Evolutionary conservation across 2,113 vertebrate genomes (phyloP).

Genomic region (Mus musculus): GRCm39 chr9:27217501-27218000

Average conservation of each 20-base stretch:
- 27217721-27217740: not conserved
- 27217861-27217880: not conserved
- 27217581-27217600: not conserved
- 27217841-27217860: not conserved
- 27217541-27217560: not conserved
- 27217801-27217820: not conserved
- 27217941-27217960: not conserved
- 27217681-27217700: constrained; percentile 30
- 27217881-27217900: not conserved
- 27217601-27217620: constrained; percentile 56
- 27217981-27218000: too few relatives aligned
- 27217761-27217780: constrained; percentile 52
- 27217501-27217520: not conserved
- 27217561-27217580: not conserved
- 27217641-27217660: constrained; percentile 64
- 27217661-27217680: constrained; percentile 54
- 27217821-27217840: not conserved
- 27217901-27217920: not conserved
- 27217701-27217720: not conserved
- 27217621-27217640: constrained; percentile 65
- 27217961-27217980: not conserved
- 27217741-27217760: not conserved
- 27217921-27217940: not conserved
- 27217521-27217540: not conserved
- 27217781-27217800: constrained; percentile 56